Evolutionary conservation across 2,113 vertebrate species (phyloP), one percentile per base, ranked within the genome.

Genomic region (Himantopus leucocephalus): DNA sequence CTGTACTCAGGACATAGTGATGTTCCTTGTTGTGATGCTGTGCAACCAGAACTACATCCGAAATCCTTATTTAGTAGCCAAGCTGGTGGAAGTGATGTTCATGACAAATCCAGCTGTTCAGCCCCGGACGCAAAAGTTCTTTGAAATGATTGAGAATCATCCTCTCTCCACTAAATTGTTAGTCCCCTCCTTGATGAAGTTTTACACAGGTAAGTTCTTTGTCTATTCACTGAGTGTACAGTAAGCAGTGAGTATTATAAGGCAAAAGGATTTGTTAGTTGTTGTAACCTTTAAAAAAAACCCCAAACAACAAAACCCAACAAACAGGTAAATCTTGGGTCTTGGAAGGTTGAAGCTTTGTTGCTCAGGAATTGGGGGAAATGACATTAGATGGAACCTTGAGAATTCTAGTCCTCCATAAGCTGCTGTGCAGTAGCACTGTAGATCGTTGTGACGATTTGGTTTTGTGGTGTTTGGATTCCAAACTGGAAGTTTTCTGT

Each of bases 11-110:
- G 99, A 99, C 95, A 98, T 99, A 5, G 99, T 99, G 85, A 99
- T 99, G 96, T 99, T 99, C 98, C 98, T 99, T 35, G 99, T 99
- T 19, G 99, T 99, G 93, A 99, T 99, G 98, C 98, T 99, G 95
- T 99, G 99, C 97, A 99, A 99, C 98, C 99, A 99, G 98, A 99
- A 99, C 97, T 99, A 99, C 96, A 99, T 99, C 98, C 98, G 99
- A 81, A 99, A 99, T 96, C 99, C 99, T 5, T 99, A 99, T 79
- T 97, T 99, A 92, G 99, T 99, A 81, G 99, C 99, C 93, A 99
- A 99, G 93, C 98, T 99, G 90, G 99, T 99, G 67, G 99, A 99
- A 92, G 99, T 99, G 97, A 98, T 99, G 98, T 99, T 99, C 63
- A 99, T 99, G 98, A 99, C 99, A 66, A 99, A 99, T 90, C 99